Conservation (phyloP, 2,888 invertebrate genomes). For the Pyrrhosoma nymphula region DNA sequence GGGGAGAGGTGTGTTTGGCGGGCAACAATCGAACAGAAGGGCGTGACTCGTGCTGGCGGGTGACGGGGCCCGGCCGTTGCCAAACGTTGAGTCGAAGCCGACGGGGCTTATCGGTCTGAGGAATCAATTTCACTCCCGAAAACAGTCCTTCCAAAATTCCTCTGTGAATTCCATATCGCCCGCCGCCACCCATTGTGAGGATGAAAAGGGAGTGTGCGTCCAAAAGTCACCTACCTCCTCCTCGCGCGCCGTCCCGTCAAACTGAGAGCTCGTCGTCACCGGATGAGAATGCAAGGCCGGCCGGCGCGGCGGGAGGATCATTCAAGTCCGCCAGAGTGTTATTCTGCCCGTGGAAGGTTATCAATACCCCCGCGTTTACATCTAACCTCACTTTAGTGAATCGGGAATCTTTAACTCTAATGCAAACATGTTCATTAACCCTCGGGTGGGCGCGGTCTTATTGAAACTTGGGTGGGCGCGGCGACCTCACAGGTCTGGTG, state of each 20-base stretch:
- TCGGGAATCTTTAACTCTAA: neutral
- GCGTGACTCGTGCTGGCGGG: neutral
- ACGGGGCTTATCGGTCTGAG: neutral
- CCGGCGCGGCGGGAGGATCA: neutral
- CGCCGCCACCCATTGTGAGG: neutral
- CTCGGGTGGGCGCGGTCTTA: too few relatives aligned
- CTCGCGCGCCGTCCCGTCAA: neutral
- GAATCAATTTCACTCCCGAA: slow-evolving; percentile 14
- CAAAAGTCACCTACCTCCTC: neutral
- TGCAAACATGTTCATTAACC: neutral
- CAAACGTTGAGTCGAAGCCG: neutral
- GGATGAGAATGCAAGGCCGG: neutral
- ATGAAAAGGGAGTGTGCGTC: neutral
- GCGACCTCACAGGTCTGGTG: too few relatives aligned
- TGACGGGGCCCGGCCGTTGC: neutral
- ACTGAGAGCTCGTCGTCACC: neutral
- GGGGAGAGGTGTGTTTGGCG: neutral
- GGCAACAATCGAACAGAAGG: neutral
- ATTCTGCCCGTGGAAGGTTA: neutral
- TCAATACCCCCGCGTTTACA: neutral
- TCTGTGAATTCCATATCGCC: neutral
- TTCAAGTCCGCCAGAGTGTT: neutral
- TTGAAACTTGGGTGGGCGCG: too few relatives aligned
- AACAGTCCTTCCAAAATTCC: slow-evolving; percentile 7
- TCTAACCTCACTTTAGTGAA: neutral